Conservation (phyloP, 2,113 vertebrate species). For the Argyrosomus japonicus region DNA sequence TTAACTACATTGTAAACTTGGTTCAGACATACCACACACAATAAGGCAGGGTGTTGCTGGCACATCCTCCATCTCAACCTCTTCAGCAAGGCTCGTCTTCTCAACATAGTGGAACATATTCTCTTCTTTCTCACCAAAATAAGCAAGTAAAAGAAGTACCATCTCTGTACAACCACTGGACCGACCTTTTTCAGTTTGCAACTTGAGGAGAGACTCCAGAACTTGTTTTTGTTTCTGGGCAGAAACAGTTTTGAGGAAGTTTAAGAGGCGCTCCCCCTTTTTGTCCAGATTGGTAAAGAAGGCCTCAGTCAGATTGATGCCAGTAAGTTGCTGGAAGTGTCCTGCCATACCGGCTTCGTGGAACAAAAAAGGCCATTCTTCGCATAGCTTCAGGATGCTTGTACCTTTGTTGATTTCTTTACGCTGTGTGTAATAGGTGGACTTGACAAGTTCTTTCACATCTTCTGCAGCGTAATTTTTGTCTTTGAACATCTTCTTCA, state of each 20-base stretch:
- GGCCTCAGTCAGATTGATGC: neutral
- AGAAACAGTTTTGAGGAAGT: slow-evolving; percentile 23
- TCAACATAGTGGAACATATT: too few species aligned
- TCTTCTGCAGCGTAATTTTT: too few species aligned
- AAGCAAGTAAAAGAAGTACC: slow-evolving; percentile 8
- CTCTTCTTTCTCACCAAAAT: slow-evolving; percentile 6
- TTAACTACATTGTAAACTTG: neutral
- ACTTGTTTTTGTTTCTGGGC: neutral
- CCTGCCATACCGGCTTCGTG: neutral
- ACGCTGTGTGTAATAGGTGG: too few species aligned
- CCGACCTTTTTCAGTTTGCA: slow-evolving; percentile 19
- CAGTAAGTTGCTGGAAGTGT: slow-evolving; percentile 25
- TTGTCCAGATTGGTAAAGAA: slow-evolving; percentile 31
- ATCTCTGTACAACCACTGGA: slow-evolving; percentile 5
- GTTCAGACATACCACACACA: slow-evolving; percentile 32
- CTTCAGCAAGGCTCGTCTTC: slow-evolving; percentile 5
- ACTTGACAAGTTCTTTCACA: too few species aligned
- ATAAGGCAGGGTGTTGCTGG: slow-evolving; percentile 23
- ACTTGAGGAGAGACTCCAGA: neutral
- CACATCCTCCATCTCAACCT: slow-evolving; percentile 19
- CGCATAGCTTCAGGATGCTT: neutral
- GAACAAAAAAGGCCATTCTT: slow-evolving; percentile 37
- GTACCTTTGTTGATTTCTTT: neutral
- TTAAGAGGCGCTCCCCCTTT: slow-evolving; percentile 12
- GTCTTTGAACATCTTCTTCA: too few species aligned